Conservation (phyloP, 2,797 vertebrate species). For the Paramormyrops hopkinsi region DNA sequence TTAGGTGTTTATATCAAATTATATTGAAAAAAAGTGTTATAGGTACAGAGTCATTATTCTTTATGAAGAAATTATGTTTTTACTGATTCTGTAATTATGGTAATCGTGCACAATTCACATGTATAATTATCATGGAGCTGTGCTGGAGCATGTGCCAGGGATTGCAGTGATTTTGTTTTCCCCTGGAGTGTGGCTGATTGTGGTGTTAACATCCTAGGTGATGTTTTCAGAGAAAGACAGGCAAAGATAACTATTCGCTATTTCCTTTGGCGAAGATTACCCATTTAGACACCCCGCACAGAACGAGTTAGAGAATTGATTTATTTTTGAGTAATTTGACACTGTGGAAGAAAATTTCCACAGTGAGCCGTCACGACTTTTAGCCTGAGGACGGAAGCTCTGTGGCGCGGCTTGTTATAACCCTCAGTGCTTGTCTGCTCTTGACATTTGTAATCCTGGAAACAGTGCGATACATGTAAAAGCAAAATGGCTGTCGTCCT, state of each 20-base stretch:
- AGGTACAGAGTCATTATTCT: neutral
- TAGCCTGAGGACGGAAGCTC: constrained; percentile 59
- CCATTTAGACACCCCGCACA: constrained; percentile 72
- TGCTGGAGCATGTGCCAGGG: neutral
- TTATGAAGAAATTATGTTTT: constrained; percentile 1
- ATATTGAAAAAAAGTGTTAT: constrained; percentile 3
- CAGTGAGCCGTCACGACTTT: constrained; percentile 62
- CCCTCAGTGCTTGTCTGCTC: constrained; percentile 44
- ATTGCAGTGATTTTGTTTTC: neutral
- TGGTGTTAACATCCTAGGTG: constrained; percentile 19
- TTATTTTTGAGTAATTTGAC: constrained; percentile 69
- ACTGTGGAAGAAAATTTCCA: constrained; percentile 56
- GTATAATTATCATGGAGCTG: neutral
- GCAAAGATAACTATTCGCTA: constrained; percentile 55
- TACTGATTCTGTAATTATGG: neutral
- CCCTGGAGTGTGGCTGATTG: neutral
- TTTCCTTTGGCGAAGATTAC: constrained; percentile 60
- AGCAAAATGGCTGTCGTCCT: neutral
- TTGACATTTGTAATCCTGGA: constrained; percentile 51
- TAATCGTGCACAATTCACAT: neutral
- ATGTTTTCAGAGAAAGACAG: constrained; percentile 29
- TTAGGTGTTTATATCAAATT: neutral
- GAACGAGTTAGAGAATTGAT: constrained; percentile 77
- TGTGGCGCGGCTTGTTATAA: constrained; percentile 58
- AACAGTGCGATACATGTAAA: constrained; percentile 47